Base-by-base conservation (phyloP, 2,888 invertebrate genomes). In the Scaptomyza flava region DNA sequence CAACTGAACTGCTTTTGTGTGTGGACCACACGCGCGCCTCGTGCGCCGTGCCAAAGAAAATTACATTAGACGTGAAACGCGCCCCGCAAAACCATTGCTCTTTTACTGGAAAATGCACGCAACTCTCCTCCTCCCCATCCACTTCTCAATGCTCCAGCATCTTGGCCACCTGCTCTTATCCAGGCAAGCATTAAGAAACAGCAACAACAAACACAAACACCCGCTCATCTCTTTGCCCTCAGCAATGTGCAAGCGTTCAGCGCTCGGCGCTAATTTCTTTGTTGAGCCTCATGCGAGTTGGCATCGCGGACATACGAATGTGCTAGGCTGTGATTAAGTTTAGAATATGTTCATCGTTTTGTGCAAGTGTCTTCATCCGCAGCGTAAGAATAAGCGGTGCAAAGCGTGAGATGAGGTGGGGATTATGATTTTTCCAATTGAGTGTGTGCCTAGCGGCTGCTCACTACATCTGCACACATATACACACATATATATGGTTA, bases 291-390 rank as follows among this genome's bases (percentile, higher is more conserved):
- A 84, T 83, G 81, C 79, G 53, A 83, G 81, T 69, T 84, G 83
- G 83, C 83, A 86, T 65, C 46, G 87, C 69, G 68, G 89, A 87
- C 89, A 88, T 72, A 63, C 78, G 81, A 70, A 74, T 85, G 87
- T 88, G 86, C 79, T 67, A 76, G 79, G 23, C 81, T 79, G 87
- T 89, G 84, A 85, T 85, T 85, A 85, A 78, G 67, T 68, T 73
- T 74, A 53, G 89, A 88, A 85, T 89, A 85, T 89, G 84, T 85
- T 85, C 89, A 85, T 85, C 89, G 72, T 73, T 76, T 72, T 72
- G 85, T 62, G 59, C 81, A 81, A 84, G 84, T 79, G 81, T 79
- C 87, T 89, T 81, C 74, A 72, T 77, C 54, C 56, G 61, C 62
- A 33, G 12, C 33, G 14, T 3, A 12, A 31, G 54, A 42, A 56